phyloP scores from a whole-genome alignment of 1,140 invertebrate species.

The Drosophila tani region DNA sequence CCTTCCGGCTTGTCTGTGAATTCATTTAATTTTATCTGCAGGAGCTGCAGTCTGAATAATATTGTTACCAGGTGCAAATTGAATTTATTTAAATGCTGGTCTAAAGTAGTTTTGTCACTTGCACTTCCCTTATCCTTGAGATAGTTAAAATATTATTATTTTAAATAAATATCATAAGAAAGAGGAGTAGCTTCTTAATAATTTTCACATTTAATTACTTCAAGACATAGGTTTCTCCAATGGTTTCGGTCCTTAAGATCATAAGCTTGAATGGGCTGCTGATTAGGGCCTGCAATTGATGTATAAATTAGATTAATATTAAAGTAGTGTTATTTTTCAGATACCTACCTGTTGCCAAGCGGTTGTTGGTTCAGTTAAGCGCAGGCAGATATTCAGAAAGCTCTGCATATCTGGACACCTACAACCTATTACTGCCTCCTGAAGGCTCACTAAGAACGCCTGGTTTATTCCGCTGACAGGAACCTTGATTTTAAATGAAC shows the following conservation, averaged over 20 bases:
- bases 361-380: background rate
- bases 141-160: background rate
- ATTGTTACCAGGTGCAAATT: slow-evolving; percentile 29
- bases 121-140: background rate
- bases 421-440: background rate
- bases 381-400: background rate
- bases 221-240: background rate
- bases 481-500: background rate
- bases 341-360: background rate
- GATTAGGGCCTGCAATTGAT: slow-evolving; percentile 1
- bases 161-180: background rate
- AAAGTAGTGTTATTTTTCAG: too few species aligned
- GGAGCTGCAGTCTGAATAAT: background rate
- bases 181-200: background rate
- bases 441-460: background rate
- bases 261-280: background rate
- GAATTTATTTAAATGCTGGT: slow-evolving; percentile 23
- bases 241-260: background rate
- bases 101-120: background rate
- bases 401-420: background rate
- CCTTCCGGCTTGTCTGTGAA: slow-evolving; percentile 19
- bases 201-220: background rate
- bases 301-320: background rate
- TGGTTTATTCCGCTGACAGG: background rate
- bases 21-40: slow-evolving; percentile 15